Conservation (phyloP, 1,140 invertebrate species). For the Acyrthosiphon pisum region DNA sequence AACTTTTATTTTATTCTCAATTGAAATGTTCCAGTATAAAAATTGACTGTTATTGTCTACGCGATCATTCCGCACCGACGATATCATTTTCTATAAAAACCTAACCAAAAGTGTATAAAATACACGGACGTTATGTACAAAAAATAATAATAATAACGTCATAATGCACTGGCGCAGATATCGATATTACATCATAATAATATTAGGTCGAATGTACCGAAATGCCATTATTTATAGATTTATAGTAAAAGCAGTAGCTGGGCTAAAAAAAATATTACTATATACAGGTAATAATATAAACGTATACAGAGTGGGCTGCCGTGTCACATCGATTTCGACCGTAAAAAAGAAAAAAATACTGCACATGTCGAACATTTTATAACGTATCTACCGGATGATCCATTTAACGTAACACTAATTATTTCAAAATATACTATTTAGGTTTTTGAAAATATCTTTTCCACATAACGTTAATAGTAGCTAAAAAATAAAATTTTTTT, state of each 20-base stretch:
- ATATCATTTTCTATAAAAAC: slow-evolving; percentile 27
- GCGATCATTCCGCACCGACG: not conserved
- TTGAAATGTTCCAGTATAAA: slow-evolving; percentile 21
- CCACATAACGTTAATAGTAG: too few species aligned
- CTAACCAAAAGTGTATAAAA: not conserved
- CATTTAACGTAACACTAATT: too few species aligned
- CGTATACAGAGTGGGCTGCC: not conserved
- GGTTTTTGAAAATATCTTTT: too few species aligned
- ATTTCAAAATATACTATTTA: too few species aligned
- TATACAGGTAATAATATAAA: not conserved
- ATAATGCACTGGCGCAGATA: not conserved
- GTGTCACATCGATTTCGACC: not conserved
- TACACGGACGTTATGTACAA: not conserved
- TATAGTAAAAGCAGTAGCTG: not conserved
- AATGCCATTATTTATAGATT: not conserved
- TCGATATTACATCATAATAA: not conserved
- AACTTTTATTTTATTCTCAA: slow-evolving; percentile 22
- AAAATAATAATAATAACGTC: not conserved
- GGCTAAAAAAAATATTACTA: not conserved
- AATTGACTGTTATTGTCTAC: slow-evolving; percentile 29
- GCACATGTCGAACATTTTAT: too few species aligned
- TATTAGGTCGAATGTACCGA: not conserved
- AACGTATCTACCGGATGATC: too few species aligned
- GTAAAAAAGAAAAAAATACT: not conserved
- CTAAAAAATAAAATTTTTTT: too few species aligned